Evolutionary conservation across 2,113 vertebrate species (phyloP).

Genomic region (Rhinoderma darwinii): DNA sequence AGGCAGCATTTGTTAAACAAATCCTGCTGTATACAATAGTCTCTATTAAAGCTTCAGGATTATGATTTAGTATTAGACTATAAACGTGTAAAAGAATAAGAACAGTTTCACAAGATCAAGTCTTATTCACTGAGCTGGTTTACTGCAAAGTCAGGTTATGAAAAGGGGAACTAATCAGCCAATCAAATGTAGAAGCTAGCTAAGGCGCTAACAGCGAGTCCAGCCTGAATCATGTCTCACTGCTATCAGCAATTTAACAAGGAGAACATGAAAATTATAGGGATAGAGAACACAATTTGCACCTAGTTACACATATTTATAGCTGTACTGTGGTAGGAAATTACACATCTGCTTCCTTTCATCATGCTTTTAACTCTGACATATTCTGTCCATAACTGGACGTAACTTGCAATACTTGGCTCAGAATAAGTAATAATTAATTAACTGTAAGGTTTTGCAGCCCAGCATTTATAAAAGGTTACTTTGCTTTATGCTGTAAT

Average conservation of each 20-base stretch:
- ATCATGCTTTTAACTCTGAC: neutral
- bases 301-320: constrained; percentile 26
- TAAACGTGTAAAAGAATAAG: neutral
- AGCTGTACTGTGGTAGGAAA: neutral
- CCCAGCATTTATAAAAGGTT: neutral
- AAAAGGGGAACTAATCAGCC: constrained; percentile 19
- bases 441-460: neutral
- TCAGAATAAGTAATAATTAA: neutral
- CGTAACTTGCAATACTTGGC: neutral
- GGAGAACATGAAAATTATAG: constrained; percentile 33
- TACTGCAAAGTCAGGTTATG: neutral
- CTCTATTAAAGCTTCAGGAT: neutral
- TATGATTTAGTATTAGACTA: neutral
- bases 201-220: constrained; percentile 13
- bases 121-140: neutral
- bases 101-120: neutral
- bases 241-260: constrained; percentile 20
- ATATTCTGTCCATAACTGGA: neutral
- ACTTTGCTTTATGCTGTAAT: neutral
- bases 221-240: neutral
- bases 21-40: neutral
- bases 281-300: constrained; percentile 3
- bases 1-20: neutral
- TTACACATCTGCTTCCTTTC: neutral
- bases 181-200: neutral